phyloP scores from a whole-genome alignment of 2,113 vertebrate genomes.

The Syrrhaptes paradoxus region DNA sequence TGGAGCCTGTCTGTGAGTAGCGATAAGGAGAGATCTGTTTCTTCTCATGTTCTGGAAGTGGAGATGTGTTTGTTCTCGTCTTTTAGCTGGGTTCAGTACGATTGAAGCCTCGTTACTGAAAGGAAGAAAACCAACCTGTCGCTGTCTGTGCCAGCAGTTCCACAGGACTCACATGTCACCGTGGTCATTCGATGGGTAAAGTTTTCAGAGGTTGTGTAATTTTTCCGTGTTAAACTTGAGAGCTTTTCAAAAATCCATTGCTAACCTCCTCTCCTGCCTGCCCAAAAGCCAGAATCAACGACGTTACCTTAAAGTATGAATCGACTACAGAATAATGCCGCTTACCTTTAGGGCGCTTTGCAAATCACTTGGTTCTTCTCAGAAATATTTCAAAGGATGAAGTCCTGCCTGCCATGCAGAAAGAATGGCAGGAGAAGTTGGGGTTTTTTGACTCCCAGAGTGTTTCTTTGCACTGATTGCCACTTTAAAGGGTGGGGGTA shows the following conservation, averaged over 20 bases:
- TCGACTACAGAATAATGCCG: background rate
- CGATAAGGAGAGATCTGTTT: background rate
- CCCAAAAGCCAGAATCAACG: background rate
- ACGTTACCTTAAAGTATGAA: background rate
- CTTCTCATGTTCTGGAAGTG: rapidly evolving
- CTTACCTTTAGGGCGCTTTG: background rate
- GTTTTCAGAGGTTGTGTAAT: background rate
- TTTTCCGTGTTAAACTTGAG: background rate
- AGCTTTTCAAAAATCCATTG: background rate
- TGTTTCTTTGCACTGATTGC: conserved; percentile 77
- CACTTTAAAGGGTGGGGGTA: conserved; percentile 71
- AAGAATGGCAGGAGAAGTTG: background rate
- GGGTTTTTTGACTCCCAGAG: conserved; percentile 59
- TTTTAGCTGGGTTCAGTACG: background rate
- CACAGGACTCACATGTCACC: background rate
- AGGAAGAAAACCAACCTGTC: background rate
- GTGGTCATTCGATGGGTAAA: rapidly evolving
- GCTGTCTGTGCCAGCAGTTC: background rate
- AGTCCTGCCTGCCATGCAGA: conserved; percentile 17
- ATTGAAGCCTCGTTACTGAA: background rate
- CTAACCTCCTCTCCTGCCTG: background rate
- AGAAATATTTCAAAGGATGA: background rate
- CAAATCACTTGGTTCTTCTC: background rate
- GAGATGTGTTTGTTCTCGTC: background rate
- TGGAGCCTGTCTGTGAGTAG: background rate